Percentiles rank a stretch among this genome's conserved stretches.
phyloP scores from a whole-genome alignment of 2,888 invertebrate genomes.

The Agonopterix heracliana region DNA sequence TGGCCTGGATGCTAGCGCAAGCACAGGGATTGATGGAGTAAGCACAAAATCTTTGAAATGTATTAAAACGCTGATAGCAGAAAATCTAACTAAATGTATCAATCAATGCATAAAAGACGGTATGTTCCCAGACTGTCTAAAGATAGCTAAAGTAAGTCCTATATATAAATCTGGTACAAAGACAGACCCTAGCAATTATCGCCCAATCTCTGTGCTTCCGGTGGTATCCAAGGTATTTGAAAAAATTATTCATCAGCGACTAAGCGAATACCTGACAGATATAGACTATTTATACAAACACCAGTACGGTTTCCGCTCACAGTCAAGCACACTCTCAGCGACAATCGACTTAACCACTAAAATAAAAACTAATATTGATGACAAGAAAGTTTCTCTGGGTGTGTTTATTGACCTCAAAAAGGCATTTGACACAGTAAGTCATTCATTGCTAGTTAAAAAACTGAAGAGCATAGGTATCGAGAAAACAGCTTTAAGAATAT shows the following conservation, averaged over 20 bases:
- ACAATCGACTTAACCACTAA: no score
- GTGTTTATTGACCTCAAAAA: no score
- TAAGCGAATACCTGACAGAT: conserved; percentile 2
- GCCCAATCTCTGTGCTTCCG: no score
- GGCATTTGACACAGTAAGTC: no score
- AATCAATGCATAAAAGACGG: conserved; percentile 8
- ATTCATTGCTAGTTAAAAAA: background rate
- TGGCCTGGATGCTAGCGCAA: background rate
- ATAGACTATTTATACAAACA: conserved; percentile 3
- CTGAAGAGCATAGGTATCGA: no score
- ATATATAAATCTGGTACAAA: conserved; percentile 12
- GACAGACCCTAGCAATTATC: conserved; percentile 10
- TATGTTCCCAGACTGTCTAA: conserved; percentile 12
- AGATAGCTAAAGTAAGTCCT: conserved; percentile 12
- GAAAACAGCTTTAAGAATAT: no score
- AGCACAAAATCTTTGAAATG: conserved; percentile 2
- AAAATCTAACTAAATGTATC: conserved; percentile 1
- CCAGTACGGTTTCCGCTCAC: background rate
- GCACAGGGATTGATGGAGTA: background rate
- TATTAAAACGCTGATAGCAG: background rate
- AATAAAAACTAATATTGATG: no score
- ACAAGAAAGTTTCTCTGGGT: no score
- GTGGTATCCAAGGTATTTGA: conserved; percentile 12
- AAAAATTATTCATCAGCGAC: conserved; percentile 5
- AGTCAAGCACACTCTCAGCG: background rate